Evolutionary conservation across 2,113 vertebrate genomes (phyloP), one percentile per base, ranked within the genome.

Genomic region (Phalacrocorax brasilianus): DNA sequence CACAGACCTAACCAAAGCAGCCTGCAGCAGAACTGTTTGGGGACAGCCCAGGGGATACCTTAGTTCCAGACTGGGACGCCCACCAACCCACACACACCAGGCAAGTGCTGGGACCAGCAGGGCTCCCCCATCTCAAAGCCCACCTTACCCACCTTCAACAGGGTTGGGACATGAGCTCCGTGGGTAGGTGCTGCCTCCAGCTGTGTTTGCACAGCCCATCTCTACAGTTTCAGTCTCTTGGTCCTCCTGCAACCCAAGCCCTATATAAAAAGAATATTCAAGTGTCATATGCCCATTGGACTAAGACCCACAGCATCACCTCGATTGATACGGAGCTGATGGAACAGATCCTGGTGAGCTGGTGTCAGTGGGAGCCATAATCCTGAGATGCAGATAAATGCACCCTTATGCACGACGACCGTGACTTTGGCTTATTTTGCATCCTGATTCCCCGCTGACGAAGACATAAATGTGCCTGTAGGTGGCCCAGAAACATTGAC

Each of bases 401-500:
- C 76, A 91, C 75, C 68, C 68, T 66, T 75, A 70, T 0, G 15
- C 81, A 72, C 1, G 8, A 68, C 0, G 13, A 1, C 91, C 16
- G 2, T 32, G 45, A 63, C 73, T 94, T 56, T 11, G 66, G 32
- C 85, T 93, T 11, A 79, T 88, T 95, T 70, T 85, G 73, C 49
- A 65, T 30, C 86, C 50, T 1, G 0, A 32, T 67, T 94, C 79
- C 85, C 78, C 2, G 3, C 82, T 85, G 91, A 88, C 87, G 65
- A 81, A 93, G 40, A 74, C 63, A 58, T 45, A 81, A 89, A 89
- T 27, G 94, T 62, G 92, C 70, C 94, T 85, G 95, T 92, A 96
- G 96, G 96, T 95, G 95, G 95, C 91, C 92, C 62, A 97, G 75
- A 93, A 97, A 62, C 81, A 44, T 89, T 92, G 81, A 74, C 70